Evolutionary conservation across 1,140 invertebrate species (phyloP), one percentile per base, ranked within the genome.

Genomic region (Zophobas atratus): DNA sequence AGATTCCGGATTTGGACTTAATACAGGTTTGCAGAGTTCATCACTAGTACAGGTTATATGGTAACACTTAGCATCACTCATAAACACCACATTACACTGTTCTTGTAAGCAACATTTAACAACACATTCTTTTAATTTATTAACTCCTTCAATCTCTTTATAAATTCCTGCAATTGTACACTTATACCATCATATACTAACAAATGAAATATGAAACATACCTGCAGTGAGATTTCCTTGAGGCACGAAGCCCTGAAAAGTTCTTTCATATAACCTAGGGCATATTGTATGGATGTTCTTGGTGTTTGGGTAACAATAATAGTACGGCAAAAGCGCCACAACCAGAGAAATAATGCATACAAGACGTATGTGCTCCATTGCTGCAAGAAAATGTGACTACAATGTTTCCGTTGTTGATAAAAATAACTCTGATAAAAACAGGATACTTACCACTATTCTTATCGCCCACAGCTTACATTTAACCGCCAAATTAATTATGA

Each of bases 1-100:
- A 75, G 89, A 89, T 6, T 87, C 83, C 46, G 89, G 86, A 70
- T 91, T 90, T 32, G 87, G 81, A 79, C 90, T 88, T 53, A 88
- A 87, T 32, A 93, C 85, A 72, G 94, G 93, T 79, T 92, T 77
- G 82, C 94, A 96, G 51, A 91, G 84, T 82, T 93, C 90, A 85
- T 93, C 91, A 83, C 87, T 92, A 35, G 87, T 87, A 86, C 94
- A 96, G 74, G 91, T 89, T 6, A 95, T 90, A 87, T 94, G 93
- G 84, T 91, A 97, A 85, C 95, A 97, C 63, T 91, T 92, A 32
- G 87, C 86, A 80, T 95, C 92, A 75, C 91, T 91, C 84, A 94
- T 92, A 82, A 97, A 92, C 1, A 93, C 94, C 77, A 96, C 91
- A 86, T 97, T 94, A 84, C 95, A 97, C 1, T 85, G 81, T 0